Percentiles rank a stretch among this genome's conserved stretches.
phyloP scores from a whole-genome alignment of 2,113 vertebrate genomes.

The Dasypus novemcinctus region DNA sequence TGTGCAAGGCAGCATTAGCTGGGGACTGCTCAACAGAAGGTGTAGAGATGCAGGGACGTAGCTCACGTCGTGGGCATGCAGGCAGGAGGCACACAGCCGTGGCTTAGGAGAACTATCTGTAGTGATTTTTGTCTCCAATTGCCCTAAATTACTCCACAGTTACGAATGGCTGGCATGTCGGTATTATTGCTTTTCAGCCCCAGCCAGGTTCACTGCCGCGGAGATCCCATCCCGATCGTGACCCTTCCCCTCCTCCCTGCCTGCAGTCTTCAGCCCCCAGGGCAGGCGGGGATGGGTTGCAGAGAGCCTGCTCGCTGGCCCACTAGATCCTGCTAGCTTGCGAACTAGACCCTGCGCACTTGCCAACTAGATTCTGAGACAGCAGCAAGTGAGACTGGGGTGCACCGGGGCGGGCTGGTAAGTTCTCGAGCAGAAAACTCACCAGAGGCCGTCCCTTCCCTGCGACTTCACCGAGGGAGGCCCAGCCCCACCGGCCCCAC shows the following conservation, averaged over 20 bases:
- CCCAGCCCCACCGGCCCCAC: not conserved
- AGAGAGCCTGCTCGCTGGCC: not conserved
- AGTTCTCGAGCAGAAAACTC: not conserved
- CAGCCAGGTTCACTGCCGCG: not conserved
- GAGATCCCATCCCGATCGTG: not conserved
- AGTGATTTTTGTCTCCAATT: slow-evolving; percentile 70
- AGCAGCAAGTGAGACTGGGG: not conserved
- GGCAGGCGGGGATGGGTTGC: too few relatives aligned
- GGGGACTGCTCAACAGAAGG: slow-evolving; percentile 65
- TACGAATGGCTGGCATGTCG: slow-evolving; percentile 56
- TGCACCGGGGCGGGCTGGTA: not conserved
- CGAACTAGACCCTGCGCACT: not conserved
- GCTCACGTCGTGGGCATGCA: not conserved
- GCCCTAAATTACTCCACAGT: slow-evolving; percentile 64
- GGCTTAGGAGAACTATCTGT: slow-evolving; percentile 70
- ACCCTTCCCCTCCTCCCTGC: not conserved
- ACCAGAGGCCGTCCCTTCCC: not conserved
- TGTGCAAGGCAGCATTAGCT: slow-evolving; percentile 78
- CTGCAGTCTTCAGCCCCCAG: not conserved
- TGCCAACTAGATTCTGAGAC: not conserved
- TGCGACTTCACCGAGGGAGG: not conserved
- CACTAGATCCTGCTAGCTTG: not conserved
- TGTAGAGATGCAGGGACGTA: slow-evolving; percentile 18
- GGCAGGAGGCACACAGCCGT: slow-evolving; percentile 8
- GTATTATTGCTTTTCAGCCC: not conserved